A percentile compares a stretch with the other conserved stretches of the same genome.
These are phyloP conservation scores for Tretioscincus oriximinensis DNA, from an alignment of 2,113 vertebrate genomes.

Conservation along the genomic window DNA sequence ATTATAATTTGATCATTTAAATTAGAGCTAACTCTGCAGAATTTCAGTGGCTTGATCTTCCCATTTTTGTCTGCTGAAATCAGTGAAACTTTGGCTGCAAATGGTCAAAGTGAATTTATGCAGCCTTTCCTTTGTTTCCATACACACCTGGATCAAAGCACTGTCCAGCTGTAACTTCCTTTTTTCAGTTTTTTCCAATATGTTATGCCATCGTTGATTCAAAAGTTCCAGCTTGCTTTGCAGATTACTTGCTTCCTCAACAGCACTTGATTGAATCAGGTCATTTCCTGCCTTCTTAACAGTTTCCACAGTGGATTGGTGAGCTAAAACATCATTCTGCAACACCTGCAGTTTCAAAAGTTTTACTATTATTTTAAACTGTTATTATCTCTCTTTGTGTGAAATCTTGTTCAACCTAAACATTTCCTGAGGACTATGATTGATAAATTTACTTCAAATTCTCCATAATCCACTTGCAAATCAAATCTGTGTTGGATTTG, in stretches of 20 bases:
- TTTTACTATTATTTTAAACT: neutral
- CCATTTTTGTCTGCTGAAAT: neutral
- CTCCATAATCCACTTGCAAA: too few relatives aligned
- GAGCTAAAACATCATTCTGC: slow-evolving; percentile 93
- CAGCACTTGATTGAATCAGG: slow-evolving; percentile 87
- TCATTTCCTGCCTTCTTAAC: slow-evolving; percentile 94
- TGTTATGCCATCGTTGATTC: slow-evolving; percentile 88
- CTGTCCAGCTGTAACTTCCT: slow-evolving; percentile 89
- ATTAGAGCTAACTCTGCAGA: neutral
- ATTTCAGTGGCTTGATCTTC: neutral
- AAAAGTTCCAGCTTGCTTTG: slow-evolving; percentile 89
- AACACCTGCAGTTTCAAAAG: slow-evolving; percentile 81
- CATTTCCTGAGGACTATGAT: neutral
- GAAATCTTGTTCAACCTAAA: neutral
- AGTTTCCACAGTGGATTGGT: slow-evolving; percentile 90
- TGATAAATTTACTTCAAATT: too few relatives aligned
- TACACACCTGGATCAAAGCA: slow-evolving; percentile 89
- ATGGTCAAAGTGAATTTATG: slow-evolving; percentile 9
- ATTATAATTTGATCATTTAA: neutral
- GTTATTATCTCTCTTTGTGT: neutral
- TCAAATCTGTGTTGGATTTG: too few relatives aligned
- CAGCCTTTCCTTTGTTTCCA: slow-evolving; percentile 27
- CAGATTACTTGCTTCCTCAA: slow-evolving; percentile 91
- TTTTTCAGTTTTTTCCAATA: slow-evolving; percentile 88
- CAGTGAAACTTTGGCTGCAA: neutral